Conservation (phyloP, 2,888 invertebrate species). For the Drosophila nr. fundita region DNA sequence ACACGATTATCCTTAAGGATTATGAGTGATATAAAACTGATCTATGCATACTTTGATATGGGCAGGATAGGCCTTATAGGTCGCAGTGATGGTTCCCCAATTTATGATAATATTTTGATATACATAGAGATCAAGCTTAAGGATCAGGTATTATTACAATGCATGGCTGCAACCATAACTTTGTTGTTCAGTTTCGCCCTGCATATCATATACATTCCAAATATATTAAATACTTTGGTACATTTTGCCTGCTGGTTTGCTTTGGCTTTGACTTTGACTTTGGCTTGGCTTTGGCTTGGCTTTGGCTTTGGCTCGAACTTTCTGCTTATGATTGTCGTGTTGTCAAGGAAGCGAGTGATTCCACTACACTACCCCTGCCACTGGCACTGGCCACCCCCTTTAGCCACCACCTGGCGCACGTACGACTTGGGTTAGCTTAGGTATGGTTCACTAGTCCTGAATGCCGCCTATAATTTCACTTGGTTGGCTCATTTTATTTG, state of each 20-base stretch:
- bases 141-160: not conserved
- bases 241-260: not conserved
- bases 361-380: not conserved
- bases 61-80: too few relatives aligned
- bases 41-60: too few relatives aligned
- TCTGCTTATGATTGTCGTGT: constrained; percentile 63
- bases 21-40: too few relatives aligned
- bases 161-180: not conserved
- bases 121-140: too few relatives aligned
- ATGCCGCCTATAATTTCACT: constrained; percentile 51
- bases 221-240: constrained; percentile 41
- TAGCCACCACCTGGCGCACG: constrained; percentile 2
- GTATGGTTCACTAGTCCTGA: constrained; percentile 42
- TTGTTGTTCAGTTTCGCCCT: constrained; percentile 1
- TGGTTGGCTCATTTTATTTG: constrained; percentile 41
- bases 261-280: constrained; percentile 36
- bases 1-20: too few relatives aligned
- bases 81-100: too few relatives aligned
- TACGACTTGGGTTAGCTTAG: constrained; percentile 67
- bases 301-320: constrained; percentile 31
- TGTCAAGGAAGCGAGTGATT: constrained; percentile 34
- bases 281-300: constrained; percentile 38
- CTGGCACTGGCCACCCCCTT: not conserved
- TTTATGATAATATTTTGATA: too few relatives aligned
- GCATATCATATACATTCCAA: constrained; percentile 6